Evolutionary conservation across 2,797 vertebrate genomes (phyloP), one percentile per base, ranked within the genome.

Genomic region (Echiichthys vipera): DNA sequence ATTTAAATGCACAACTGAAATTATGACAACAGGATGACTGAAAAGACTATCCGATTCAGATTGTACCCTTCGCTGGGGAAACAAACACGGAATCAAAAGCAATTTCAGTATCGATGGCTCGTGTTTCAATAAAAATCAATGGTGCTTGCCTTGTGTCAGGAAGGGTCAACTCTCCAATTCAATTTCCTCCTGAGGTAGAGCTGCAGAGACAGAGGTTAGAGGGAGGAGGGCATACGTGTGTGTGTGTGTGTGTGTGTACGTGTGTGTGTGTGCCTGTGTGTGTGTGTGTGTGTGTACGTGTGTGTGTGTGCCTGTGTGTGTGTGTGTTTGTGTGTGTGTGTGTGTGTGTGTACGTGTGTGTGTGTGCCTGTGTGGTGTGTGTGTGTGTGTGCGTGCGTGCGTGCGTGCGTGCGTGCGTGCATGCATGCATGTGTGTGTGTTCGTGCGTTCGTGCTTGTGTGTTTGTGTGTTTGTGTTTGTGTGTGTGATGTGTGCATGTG

Each of bases 101-200:
- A 90, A 93, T 94, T 92, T 92, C 85, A 63, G 87, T 91, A 93
- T 93, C 68, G 90, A 93, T 91, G 89, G 81, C 84, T 90, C 72
- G 77, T 77, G 88, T 89, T 93, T 92, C 89, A 90, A 93, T 93
- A 89, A 89, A 91, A 94, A 92, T 94, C 92, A 90, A 93, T 92
- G 89, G 89, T 68, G 89, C 87, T 91, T 91, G 91, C 83, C 77
- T 86, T 70, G 81, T 90, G 92, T 92, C 90, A 90, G 88, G 68
- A 77, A 34, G 90, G 89, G 92, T 93, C 91, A 93, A 78, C 87
- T 81, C 84, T 87, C 80, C 90, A 88, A 94, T 94, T 93, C 86
- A 94, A 90, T 95, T 93, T 94, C 88, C 87, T 93, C 79, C 80
- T 66, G 83, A 72, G 88, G 85, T 82, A 70, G 67, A 82, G 80